Evolutionary conservation across 2,113 vertebrate genomes (phyloP), one percentile per base, ranked within the genome.

Genomic region (Cebus imitator): DNA sequence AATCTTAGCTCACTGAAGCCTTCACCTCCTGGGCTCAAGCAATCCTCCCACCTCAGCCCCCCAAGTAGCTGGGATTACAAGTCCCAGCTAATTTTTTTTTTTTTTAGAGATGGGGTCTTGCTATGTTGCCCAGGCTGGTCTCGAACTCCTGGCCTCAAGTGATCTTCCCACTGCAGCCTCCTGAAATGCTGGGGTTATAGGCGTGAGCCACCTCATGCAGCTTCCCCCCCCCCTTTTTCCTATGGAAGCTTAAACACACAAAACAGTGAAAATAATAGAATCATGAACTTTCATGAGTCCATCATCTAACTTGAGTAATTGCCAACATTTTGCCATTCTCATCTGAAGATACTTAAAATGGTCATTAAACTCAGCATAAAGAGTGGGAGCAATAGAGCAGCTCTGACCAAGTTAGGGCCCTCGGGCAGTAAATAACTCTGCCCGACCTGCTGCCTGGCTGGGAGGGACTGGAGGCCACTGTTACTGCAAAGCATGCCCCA

Each of bases 401-500:
- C 17, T 30, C 25, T 76, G 82, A 9, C 52, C 5, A 4, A 37
- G n/a, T 35, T 5, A 37, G 61, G 50, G 16, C 40, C 14, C 58
- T 1, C 0, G 1, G 55, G 32, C 58, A 2, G 0, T 27, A 17
- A 11, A 11, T 43, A 10, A 3, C 5, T n/a, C 23, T 1, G 12
- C 70, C 10, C 1, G 7, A 17, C 3, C 86, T 25, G 11, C 20
- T 58, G 1, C 16, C 79, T 30, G 58, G 9, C 61, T 20, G 8
- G 57, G 3, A 18, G 68, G 45, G 7, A 4, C 57, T 8, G 13
- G 57, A 52, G 76, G 17, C 25, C 37, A 32, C 58, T 1, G 0
- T 12, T 6, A 23, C 20, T n/a, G 9, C 11, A 23, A 50, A 43
- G 45, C 0, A 1, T 45, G 52, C 45, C 57, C 57, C 2, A 5